These are phyloP conservation scores for Mormyrus lacerda DNA, from an alignment of 2,113 vertebrate species.

Conservation along the genomic window DNA sequence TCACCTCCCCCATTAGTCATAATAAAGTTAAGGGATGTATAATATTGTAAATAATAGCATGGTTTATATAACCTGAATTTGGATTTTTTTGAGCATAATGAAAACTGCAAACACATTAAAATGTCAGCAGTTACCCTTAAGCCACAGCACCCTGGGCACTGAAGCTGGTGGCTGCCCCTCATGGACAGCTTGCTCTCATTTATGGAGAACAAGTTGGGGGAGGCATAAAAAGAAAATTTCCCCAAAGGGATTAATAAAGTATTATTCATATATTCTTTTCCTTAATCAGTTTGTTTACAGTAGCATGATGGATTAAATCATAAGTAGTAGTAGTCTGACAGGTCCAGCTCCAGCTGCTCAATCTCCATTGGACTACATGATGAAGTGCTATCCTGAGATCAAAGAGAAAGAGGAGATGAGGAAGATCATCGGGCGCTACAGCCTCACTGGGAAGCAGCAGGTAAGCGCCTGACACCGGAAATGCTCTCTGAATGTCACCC, in stretches of 20 bases:
- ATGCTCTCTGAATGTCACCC: not conserved
- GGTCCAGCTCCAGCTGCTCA: slow-evolving; percentile 88
- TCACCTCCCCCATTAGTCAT: not conserved
- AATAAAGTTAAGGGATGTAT: not conserved
- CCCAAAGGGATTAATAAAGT: too few species aligned
- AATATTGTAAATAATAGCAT: not conserved
- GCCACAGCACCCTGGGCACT: too few species aligned
- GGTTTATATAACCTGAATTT: not conserved
- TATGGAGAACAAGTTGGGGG: too few species aligned
- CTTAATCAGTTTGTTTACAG: not conserved
- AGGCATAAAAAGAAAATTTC: too few species aligned
- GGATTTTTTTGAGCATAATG: not conserved
- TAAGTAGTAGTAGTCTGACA: not conserved
- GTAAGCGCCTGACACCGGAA: slow-evolving; percentile 42
- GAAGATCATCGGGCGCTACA: slow-evolving; percentile 95
- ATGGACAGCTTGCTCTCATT: too few species aligned
- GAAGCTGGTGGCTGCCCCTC: too few species aligned
- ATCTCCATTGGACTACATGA: slow-evolving; percentile 94
- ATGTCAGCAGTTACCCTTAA: not conserved
- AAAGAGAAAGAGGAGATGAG: slow-evolving; percentile 99
- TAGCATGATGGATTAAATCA: not conserved
- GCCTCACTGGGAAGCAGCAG: slow-evolving; percentile 94
- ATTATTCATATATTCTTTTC: too few species aligned
- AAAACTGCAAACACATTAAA: not conserved
- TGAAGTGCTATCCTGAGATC: slow-evolving; percentile 95